These are phyloP conservation scores for Palythoa heliodiscus DNA, from an alignment of 92 coral and sea anemone genomes.

Conservation along the genomic window DNA sequence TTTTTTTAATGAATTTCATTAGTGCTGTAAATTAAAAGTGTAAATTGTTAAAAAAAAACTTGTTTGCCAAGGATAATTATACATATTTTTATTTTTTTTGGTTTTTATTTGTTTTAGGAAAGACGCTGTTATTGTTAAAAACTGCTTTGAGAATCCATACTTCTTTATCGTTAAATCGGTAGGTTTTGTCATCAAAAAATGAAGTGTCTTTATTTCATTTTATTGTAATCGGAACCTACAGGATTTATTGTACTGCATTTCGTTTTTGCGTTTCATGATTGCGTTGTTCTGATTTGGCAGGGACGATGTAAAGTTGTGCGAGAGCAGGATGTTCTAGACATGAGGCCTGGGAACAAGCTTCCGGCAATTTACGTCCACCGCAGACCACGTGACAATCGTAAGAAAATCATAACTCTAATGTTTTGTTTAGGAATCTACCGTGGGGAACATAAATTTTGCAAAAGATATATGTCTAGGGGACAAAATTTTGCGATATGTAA, in stretches of 20 bases:
- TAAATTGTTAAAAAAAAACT: no score
- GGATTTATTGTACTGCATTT: not conserved
- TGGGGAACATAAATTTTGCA: not conserved
- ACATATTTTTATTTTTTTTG: not conserved
- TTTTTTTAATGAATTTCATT: no score
- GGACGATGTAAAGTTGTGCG: constrained; percentile 89
- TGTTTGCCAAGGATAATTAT: not conserved
- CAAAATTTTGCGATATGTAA: no score
- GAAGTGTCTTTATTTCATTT: not conserved
- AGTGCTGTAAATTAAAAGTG: no score
- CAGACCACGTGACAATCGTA: constrained; percentile 17
- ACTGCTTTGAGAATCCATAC: constrained; percentile 81
- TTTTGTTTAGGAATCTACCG: not conserved
- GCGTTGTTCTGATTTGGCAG: constrained; percentile 33
- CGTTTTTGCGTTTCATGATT: not conserved
- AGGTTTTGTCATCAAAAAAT: constrained; percentile 4
- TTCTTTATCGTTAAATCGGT: constrained; percentile 88
- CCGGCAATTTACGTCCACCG: constrained; percentile 56
- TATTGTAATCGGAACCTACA: not conserved
- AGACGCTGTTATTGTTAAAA: constrained; percentile 81
- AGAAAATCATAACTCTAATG: not conserved
- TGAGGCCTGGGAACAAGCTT: constrained; percentile 68
- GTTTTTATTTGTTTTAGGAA: constrained; percentile 50
- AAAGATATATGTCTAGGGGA: no score
- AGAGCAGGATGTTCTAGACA: constrained; percentile 79